These are phyloP conservation scores for Triplophysa yarkandensis DNA, from an alignment of 2,797 vertebrate species.

Conservation along the genomic window DNA sequence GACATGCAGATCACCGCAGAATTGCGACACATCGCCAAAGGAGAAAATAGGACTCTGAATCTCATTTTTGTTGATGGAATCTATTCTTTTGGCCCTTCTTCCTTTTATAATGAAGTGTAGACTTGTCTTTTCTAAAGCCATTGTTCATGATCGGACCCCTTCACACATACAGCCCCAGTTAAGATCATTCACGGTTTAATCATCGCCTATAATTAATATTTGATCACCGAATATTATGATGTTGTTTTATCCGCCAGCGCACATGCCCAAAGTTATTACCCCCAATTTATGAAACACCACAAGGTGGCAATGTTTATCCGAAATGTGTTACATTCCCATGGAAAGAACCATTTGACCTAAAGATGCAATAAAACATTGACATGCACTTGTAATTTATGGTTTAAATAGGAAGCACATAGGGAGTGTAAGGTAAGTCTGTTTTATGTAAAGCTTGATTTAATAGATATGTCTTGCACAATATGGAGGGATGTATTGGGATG, in stretches of 20 bases:
- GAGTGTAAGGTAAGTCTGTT: conserved; percentile 1
- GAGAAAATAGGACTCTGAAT: conserved; percentile 6
- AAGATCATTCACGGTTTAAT: conserved; percentile 55
- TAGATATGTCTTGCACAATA: too few relatives aligned
- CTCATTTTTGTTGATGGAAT: neutral
- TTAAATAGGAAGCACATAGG: neutral
- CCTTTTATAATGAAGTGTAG: neutral
- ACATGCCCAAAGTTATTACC: conserved; percentile 53
- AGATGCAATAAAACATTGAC: conserved; percentile 49
- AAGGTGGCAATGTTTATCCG: conserved; percentile 97
- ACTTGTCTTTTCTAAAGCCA: neutral
- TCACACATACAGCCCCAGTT: conserved; percentile 1
- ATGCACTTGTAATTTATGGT: neutral
- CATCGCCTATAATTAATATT: conserved; percentile 13
- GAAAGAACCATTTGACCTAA: conserved; percentile 74
- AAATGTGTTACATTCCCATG: conserved; percentile 74
- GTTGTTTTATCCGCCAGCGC: conserved; percentile 44
- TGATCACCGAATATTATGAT: conserved; percentile 47
- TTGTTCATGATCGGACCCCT: neutral
- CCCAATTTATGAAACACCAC: conserved; percentile 74
- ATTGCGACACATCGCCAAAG: conserved; percentile 15
- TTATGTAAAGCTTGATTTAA: neutral
- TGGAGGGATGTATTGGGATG: too few relatives aligned
- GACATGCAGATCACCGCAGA: conserved; percentile 38
- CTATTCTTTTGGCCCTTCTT: conserved; percentile 15